Percentiles rank a stretch among this genome's conserved stretches.
phyloP scores from a whole-genome alignment of 2,888 invertebrate species.

The Stenotaenia linearis region DNA sequence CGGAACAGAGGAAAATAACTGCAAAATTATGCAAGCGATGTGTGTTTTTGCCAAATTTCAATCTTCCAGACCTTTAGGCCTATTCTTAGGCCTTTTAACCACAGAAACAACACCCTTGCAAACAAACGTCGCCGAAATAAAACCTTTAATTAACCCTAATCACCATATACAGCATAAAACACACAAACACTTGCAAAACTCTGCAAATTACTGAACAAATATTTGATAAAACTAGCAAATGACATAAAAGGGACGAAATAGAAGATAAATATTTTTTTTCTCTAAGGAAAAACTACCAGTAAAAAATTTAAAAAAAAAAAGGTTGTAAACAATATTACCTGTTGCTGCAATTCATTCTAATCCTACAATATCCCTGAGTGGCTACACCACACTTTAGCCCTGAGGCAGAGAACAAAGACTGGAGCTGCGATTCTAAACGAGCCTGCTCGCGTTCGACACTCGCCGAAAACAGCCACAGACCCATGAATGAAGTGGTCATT shows the following conservation, averaged over 20 bases:
- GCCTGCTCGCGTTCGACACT: slow-evolving; percentile 8
- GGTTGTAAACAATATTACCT: slow-evolving; percentile 13
- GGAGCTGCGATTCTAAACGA: slow-evolving; percentile 2
- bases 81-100: no score
- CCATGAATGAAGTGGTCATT: slow-evolving; percentile 12
- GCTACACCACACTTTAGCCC: background rate
- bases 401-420: background rate
- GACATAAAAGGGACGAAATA: background rate
- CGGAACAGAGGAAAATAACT: background rate
- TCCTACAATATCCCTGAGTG: slow-evolving; percentile 12
- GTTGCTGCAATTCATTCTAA: slow-evolving; percentile 15
- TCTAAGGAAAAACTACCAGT: background rate
- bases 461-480: slow-evolving; percentile 11
- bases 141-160: background rate
- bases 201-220: background rate
- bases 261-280: background rate
- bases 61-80: no score
- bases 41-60: background rate
- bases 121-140: background rate
- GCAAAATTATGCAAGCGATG: background rate
- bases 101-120: background rate
- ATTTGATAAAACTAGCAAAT: background rate
- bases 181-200: background rate
- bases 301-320: background rate
- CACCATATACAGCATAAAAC: background rate